phyloP scores from a whole-genome alignment of 2,888 invertebrate species.

The Polia nebulosa region DNA sequence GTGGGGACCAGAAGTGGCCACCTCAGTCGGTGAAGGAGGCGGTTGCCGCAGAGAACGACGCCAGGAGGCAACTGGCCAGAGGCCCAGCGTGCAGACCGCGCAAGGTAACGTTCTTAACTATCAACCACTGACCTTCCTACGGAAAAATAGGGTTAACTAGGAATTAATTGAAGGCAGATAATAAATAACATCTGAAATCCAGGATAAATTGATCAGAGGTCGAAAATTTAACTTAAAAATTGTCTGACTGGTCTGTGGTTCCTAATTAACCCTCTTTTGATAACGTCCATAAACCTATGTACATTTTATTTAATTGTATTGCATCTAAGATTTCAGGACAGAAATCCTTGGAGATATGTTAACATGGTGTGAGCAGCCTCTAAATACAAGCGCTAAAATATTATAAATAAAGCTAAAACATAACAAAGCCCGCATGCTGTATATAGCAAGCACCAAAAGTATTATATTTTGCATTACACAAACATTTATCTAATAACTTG shows the following conservation, averaged over 20 bases:
- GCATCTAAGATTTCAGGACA: constrained; percentile 48
- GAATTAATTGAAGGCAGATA: neutral
- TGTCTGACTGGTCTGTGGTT: neutral
- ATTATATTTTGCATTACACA: constrained; percentile 39
- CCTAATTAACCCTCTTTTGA: constrained; percentile 25
- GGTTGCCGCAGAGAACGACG: constrained; percentile 94
- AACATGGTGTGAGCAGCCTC: constrained; percentile 58
- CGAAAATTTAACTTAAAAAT: neutral
- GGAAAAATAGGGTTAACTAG: constrained; percentile 5
- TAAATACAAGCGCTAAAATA: constrained; percentile 52
- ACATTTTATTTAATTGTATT: constrained; percentile 29
- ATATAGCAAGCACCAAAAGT: constrained; percentile 47
- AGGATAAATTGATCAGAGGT: neutral
- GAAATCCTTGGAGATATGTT: constrained; percentile 32
- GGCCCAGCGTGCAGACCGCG: constrained; percentile 95
- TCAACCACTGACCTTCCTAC: neutral
- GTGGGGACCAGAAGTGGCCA: constrained; percentile 97
- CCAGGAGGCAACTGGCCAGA: constrained; percentile 93
- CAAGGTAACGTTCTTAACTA: constrained; percentile 84
- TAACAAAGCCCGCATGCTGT: constrained; percentile 72
- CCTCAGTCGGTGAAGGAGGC: constrained; percentile 94
- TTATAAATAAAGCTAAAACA: constrained; percentile 44
- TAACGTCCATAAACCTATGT: neutral
- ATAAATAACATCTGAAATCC: neutral
- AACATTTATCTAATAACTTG: constrained; percentile 23